A percentile compares a stretch with the other conserved stretches of the same genome.
Evolutionary conservation across 2,797 vertebrate species (phyloP).

Genomic region (Anniella stebbinsi): DNA sequence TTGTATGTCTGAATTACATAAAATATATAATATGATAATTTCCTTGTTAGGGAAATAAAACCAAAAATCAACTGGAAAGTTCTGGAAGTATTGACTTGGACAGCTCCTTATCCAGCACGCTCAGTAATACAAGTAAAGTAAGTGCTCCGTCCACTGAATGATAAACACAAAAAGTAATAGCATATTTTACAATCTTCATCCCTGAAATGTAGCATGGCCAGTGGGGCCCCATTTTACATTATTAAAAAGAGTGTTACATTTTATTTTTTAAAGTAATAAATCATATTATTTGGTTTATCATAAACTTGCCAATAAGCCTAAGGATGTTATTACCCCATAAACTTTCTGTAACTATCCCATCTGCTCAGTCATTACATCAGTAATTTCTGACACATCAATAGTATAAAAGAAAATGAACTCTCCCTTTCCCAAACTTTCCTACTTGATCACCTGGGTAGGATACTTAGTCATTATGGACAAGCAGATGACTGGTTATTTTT

Average conservation of each 20-base stretch:
- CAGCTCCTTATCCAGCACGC: conserved; percentile 76
- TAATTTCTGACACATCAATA: background rate
- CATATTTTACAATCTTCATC: background rate
- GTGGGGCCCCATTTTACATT: background rate
- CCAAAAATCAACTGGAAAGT: conserved; percentile 82
- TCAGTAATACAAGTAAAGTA: conserved; percentile 82
- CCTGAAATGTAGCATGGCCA: background rate
- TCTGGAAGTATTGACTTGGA: conserved; percentile 80
- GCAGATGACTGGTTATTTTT: background rate
- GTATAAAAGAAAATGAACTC: background rate
- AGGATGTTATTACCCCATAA: background rate
- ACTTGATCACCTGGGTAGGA: background rate
- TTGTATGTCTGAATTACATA: background rate
- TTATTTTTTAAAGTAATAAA: background rate
- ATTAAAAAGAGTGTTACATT: background rate
- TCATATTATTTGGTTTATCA: background rate
- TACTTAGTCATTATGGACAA: too few species aligned
- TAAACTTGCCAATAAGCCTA: background rate
- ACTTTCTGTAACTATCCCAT: background rate
- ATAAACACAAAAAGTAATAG: background rate
- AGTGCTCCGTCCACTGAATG: conserved; percentile 47
- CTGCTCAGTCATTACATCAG: background rate
- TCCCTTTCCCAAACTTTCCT: background rate
- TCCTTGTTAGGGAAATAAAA: conserved; percentile 85
- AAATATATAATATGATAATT: background rate